Evolutionary conservation across 2,888 invertebrate genomes (phyloP).

Genomic region (Drosophila yooni): DNA sequence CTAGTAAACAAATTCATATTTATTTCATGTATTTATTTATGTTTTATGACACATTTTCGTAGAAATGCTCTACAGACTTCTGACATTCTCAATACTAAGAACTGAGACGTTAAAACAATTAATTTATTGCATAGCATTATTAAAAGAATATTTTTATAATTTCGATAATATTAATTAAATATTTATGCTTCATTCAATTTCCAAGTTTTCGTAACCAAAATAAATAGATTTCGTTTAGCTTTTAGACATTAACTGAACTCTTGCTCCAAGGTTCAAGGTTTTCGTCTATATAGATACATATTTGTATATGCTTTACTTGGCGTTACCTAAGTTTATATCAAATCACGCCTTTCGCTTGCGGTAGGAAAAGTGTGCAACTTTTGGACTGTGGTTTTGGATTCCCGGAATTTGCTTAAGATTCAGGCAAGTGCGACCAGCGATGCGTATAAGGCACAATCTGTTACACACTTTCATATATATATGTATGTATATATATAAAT

Average conservation of each 20-base stretch:
- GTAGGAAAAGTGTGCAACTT: conserved; percentile 16
- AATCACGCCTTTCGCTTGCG: not conserved
- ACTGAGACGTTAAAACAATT: not conserved
- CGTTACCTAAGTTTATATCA: not conserved
- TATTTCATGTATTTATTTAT: not conserved
- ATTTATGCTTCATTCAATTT: not conserved
- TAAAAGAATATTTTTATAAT: not conserved
- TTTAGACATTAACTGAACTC: not conserved
- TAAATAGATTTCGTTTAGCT: not conserved
- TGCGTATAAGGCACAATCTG: conserved; percentile 44
- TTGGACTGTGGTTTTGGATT: conserved; percentile 2
- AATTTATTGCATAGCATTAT: not conserved
- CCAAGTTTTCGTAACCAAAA: not conserved
- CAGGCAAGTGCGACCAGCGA: conserved; percentile 18
- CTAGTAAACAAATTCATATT: conserved; percentile 7
- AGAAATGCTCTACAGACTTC: not conserved
- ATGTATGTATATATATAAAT: not conserved
- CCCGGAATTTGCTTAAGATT: conserved; percentile 31
- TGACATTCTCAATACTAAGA: not conserved
- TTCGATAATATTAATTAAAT: not conserved
- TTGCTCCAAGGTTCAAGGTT: not conserved
- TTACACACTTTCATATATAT: conserved; percentile 7
- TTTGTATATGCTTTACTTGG: not conserved
- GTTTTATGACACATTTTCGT: not conserved
- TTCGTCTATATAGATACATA: not conserved